Percentiles rank a stretch among this genome's conserved stretches.
phyloP scores from a whole-genome alignment of 2,113 vertebrate genomes.

The Albula goreensis region DNA sequence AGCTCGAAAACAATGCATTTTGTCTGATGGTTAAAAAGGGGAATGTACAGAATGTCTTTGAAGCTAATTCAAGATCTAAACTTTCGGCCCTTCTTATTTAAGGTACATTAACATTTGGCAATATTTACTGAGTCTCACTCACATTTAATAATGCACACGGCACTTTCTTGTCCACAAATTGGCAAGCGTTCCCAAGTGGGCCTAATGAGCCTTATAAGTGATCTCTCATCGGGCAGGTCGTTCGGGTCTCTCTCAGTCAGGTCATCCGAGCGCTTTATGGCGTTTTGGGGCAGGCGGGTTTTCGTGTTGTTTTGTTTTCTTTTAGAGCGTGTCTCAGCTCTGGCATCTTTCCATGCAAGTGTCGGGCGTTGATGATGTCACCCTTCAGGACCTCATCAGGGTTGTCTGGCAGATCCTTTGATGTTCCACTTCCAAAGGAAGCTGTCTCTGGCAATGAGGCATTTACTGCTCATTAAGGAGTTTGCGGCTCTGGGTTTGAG shows the following conservation, averaged over 20 bases:
- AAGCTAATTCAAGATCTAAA: not conserved
- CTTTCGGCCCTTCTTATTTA: not conserved
- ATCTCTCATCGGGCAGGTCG: not conserved
- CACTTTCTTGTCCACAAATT: not conserved
- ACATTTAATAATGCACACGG: not conserved
- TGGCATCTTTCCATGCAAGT: not conserved
- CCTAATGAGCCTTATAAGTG: not conserved
- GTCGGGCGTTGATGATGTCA: conserved; percentile 17
- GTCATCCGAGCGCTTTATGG: not conserved
- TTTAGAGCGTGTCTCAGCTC: not conserved
- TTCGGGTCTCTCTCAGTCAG: not conserved
- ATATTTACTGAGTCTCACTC: not conserved
- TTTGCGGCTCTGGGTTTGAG: not conserved
- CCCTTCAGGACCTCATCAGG: not conserved
- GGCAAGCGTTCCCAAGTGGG: not conserved
- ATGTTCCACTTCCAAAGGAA: conserved; percentile 2
- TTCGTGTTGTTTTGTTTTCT: not conserved
- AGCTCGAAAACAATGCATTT: not conserved
- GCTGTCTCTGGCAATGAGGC: not conserved
- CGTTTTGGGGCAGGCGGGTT: not conserved
- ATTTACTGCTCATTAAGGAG: conserved; percentile 16
- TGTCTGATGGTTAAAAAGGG: not conserved
- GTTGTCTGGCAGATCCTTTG: not conserved
- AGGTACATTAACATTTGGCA: not conserved
- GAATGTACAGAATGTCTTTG: not conserved